Conservation (phyloP, 2,888 invertebrate genomes). For the Dysmachus trigonus region DNA sequence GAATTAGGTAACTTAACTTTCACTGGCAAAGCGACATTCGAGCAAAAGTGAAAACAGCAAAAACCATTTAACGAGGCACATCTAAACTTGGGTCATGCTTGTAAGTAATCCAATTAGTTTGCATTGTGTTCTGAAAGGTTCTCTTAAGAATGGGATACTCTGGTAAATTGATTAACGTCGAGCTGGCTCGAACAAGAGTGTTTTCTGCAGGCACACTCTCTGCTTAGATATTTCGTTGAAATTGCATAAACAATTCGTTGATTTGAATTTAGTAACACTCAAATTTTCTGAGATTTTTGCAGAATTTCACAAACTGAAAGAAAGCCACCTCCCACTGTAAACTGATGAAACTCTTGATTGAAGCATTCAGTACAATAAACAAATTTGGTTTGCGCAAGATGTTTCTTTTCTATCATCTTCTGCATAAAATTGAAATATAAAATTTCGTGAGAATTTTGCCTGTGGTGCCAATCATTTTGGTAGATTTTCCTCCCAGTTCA, state of each 20-base stretch:
- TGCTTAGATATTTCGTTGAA: background rate
- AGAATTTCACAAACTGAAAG: background rate
- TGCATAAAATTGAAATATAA: background rate
- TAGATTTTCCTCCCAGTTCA: background rate
- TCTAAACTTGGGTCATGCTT: background rate
- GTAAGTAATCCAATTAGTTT: background rate
- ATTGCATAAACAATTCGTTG: background rate
- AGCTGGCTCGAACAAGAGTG: background rate
- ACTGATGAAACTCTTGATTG: background rate
- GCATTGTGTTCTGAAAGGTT: background rate
- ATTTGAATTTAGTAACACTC: background rate
- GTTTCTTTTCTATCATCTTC: background rate
- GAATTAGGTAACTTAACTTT: background rate
- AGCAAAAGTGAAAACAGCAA: background rate
- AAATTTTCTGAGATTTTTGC: background rate
- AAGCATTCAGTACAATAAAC: background rate
- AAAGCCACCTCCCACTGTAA: background rate
- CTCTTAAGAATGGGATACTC: background rate
- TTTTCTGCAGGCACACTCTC: background rate
- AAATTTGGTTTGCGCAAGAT: background rate
- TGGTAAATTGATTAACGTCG: background rate
- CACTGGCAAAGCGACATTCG: background rate
- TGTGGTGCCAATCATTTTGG: background rate
- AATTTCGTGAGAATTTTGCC: background rate
- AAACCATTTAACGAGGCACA: background rate